These are phyloP conservation scores for Mercenaria mercenaria DNA, from an alignment of 1,140 invertebrate species.

Conservation along the genomic window DNA sequence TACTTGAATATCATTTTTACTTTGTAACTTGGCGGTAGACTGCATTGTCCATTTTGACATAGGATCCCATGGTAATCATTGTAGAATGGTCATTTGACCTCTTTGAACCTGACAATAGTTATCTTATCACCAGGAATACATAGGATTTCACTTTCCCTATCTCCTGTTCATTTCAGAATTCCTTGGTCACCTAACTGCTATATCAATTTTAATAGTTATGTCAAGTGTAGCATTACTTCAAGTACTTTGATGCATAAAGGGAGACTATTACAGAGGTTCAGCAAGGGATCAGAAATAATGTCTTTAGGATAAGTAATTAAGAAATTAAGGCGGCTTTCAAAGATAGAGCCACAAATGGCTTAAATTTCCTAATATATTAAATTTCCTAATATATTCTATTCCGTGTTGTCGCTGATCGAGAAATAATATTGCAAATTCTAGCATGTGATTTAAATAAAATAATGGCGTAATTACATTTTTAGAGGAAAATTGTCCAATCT, in stretches of 20 bases:
- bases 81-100: neutral
- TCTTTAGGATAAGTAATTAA: neutral
- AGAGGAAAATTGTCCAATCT: neutral
- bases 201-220: neutral
- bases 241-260: conserved; percentile 4
- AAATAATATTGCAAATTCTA: neutral
- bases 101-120: neutral
- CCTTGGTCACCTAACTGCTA: conserved; percentile 21
- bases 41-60: too few relatives aligned
- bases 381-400: neutral
- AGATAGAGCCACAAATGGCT: neutral
- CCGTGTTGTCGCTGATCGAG: neutral
- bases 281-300: neutral
- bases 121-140: conserved; percentile 33
- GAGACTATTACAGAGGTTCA: neutral
- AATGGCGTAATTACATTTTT: neutral
- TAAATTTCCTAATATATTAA: neutral
- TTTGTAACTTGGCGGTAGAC: too few relatives aligned
- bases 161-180: neutral
- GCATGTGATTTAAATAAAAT: neutral
- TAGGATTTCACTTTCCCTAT: conserved; percentile 39
- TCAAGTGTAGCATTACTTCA: neutral
- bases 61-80: too few relatives aligned
- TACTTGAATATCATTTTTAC: too few relatives aligned
- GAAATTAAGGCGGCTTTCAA: neutral